These are phyloP conservation scores for Drosophila quinaria DNA, from an alignment of 2,888 invertebrate genomes.

Conservation along the genomic window DNA sequence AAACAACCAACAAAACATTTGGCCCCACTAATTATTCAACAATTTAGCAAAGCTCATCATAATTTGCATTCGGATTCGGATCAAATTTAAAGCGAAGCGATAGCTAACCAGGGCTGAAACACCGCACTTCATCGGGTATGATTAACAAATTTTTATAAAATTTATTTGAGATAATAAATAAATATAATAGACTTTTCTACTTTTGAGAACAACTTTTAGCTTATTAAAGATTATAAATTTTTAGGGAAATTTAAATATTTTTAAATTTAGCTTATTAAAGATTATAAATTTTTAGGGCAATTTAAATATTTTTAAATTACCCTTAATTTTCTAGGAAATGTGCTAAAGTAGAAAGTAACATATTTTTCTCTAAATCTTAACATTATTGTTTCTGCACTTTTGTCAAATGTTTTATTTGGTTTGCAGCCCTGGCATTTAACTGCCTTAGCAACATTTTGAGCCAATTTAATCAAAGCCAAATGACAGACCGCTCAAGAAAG, in stretches of 20 bases:
- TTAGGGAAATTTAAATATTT: too few species aligned
- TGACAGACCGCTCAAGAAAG: conserved; percentile 70
- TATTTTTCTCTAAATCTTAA: neutral
- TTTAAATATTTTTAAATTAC: too few species aligned
- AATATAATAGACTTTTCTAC: neutral
- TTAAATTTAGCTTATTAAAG: too few species aligned
- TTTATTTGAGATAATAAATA: neutral
- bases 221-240: too few species aligned
- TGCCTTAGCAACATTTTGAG: conserved; percentile 66
- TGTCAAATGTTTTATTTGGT: conserved; percentile 4
- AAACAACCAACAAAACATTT: conserved; percentile 18
- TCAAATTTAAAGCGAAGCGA: conserved; percentile 52
- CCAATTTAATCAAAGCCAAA: conserved; percentile 79
- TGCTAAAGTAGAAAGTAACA: too few species aligned
- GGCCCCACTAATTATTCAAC: conserved; percentile 68
- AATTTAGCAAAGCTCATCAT: conserved; percentile 84
- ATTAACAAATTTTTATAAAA: neutral
- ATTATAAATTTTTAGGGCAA: too few species aligned
- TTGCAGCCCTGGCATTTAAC: conserved; percentile 42
- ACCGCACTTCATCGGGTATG: neutral
- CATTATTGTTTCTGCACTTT: neutral
- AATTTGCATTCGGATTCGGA: conserved; percentile 83
- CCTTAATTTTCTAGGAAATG: too few species aligned
- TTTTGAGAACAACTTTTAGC: neutral
- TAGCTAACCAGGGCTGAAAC: conserved; percentile 47